Base-by-base conservation (phyloP, 2,888 invertebrate genomes). In the Sclerodermus sp. region DNA sequence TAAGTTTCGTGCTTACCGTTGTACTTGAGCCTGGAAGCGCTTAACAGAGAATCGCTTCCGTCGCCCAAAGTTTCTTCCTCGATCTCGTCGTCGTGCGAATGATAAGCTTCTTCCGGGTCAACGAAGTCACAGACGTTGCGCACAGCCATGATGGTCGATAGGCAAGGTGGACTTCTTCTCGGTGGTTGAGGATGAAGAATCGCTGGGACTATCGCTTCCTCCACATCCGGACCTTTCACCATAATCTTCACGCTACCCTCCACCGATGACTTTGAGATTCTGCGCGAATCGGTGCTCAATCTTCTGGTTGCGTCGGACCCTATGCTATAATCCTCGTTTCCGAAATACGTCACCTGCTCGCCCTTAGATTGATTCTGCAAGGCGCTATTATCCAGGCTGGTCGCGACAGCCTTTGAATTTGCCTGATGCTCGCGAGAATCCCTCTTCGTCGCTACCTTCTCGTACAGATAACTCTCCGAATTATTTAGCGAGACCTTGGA, bases 121-220 rank as follows among this genome's bases (percentile, higher is more conserved):
- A 71, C 62, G 44, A 77, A 74, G 42, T 73, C 71, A 46, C 66
- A 70, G 23, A n/a, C n/a, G n/a, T 71, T 69, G n/a, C 73, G 67
- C 12, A 67, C 69, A 15, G 74, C 64, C 49, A 74, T 57, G 13
- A 77, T 67, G 4, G 65, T 61, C 1, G 72, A 67, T 3, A 75
- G 31, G 39, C 74, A 77, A 0, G 74, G 66, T 14, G 83, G 83
- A 2, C 83, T 81, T 73, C 88, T 87, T 58, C 90, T 82, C 0
- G 91, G 91, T 41, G 92, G 91, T 72, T 90, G 90, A 0, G 92
- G 91, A 45, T 90, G 83, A 48, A 92, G 82, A 74, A 88, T 89
- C 0, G 85, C 85, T 0, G 91, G 92, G 1, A 92, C 82, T 41
- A 91, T 91, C 62, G 89, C 88, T 37, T 84, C 81, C 68, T 89